phyloP scores from a whole-genome alignment of 2,797 vertebrate genomes.

The Enteromius argenteus region DNA sequence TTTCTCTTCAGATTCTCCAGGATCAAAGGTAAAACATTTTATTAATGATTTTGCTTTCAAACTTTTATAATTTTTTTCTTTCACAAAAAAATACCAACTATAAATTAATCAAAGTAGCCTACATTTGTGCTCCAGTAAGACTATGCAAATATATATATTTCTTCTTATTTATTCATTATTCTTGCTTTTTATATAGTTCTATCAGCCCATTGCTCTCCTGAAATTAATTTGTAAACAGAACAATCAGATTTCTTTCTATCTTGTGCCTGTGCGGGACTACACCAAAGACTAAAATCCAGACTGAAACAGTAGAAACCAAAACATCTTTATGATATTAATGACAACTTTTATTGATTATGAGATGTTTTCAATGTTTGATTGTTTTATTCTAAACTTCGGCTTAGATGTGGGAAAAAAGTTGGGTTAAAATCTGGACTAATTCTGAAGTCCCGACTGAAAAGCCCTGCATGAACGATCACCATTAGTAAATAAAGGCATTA shows the following conservation, averaged over 20 bases:
- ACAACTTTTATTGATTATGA: neutral
- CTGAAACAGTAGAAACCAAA: neutral
- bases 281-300: neutral
- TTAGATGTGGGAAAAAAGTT: neutral
- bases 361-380: neutral
- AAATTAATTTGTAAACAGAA: neutral
- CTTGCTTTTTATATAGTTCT: neutral
- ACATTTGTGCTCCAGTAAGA: neutral
- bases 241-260: neutral
- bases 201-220: neutral
- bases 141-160: neutral
- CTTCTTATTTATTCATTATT: neutral
- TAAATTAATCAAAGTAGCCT: too few species aligned
- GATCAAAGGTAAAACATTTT: slow-evolving; percentile 53
- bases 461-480: neutral
- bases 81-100: neutral
- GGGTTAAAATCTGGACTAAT: neutral
- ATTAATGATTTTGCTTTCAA: neutral
- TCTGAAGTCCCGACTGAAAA: neutral
- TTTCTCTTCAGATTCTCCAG: slow-evolving; percentile 46
- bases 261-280: neutral
- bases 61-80: neutral
- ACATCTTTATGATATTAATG: neutral
- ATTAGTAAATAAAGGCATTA: neutral
- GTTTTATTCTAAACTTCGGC: neutral